phyloP scores from a whole-genome alignment of 2,113 vertebrate genomes.

The Oceanites oceanicus region DNA sequence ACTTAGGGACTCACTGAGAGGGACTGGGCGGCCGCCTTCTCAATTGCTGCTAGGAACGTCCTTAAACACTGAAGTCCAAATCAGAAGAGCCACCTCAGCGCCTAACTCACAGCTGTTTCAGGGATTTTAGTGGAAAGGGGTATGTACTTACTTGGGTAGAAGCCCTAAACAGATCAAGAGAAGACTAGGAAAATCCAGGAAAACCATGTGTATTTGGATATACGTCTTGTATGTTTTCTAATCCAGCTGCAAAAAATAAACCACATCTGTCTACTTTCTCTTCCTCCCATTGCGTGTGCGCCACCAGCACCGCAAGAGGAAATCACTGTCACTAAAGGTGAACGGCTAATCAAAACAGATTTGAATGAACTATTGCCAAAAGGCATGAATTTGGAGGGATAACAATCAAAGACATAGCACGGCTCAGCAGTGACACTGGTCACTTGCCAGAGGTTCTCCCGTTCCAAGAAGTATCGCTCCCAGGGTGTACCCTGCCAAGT shows the following conservation, averaged over 20 bases:
- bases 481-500: neutral
- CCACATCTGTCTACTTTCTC: neutral
- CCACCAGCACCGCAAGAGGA: neutral
- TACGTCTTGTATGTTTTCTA: neutral
- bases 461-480: neutral
- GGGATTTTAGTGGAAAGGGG: neutral
- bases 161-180: neutral
- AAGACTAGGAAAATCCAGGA: neutral
- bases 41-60: neutral
- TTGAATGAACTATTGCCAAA: neutral
- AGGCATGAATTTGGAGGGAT: neutral
- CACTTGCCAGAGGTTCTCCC: neutral
- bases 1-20: neutral
- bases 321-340: neutral
- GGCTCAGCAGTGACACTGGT: neutral
- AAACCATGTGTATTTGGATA: fast-evolving
- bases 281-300: fast-evolving
- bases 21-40: neutral
- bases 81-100: neutral
- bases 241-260: neutral
- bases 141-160: neutral
- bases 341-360: neutral
- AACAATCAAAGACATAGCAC: neutral
- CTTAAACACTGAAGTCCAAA: neutral
- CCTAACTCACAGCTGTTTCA: neutral